Conservation (phyloP, 1,140 invertebrate species). For the Ooceraea biroi region DNA sequence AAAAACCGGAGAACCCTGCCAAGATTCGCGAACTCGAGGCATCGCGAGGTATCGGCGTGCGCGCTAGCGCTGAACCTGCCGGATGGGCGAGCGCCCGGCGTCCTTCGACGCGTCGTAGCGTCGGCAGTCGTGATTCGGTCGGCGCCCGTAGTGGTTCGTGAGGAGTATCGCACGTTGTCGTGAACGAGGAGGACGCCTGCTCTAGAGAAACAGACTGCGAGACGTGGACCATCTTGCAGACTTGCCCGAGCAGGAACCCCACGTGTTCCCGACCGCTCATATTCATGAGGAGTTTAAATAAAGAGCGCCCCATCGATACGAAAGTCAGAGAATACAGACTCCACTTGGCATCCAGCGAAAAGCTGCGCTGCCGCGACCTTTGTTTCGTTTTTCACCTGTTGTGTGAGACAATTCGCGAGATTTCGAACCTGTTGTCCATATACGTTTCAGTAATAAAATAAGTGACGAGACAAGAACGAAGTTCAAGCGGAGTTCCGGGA, state of each 20-base stretch:
- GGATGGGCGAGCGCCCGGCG: constrained; percentile 46
- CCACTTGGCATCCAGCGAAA: not conserved
- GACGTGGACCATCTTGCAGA: not conserved
- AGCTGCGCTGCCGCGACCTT: not conserved
- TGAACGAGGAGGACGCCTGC: not conserved
- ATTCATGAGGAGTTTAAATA: not conserved
- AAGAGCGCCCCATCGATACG: not conserved
- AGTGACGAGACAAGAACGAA: not conserved
- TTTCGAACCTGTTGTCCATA: not conserved
- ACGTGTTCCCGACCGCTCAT: not conserved
- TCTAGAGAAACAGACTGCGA: constrained; percentile 8
- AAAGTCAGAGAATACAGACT: not conserved
- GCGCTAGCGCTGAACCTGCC: constrained; percentile 34
- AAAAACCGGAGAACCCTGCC: not conserved
- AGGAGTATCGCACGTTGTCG: constrained; percentile 11
- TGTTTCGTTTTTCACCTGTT: not conserved
- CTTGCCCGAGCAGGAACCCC: not conserved
- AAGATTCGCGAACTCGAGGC: not conserved
- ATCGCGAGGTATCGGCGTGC: not conserved
- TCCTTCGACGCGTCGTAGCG: constrained; percentile 48
- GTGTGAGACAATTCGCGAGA: not conserved
- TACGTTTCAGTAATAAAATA: constrained; percentile 11
- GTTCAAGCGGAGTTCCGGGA: not conserved
- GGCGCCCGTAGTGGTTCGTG: constrained; percentile 53
- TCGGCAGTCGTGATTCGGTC: constrained; percentile 69